Conservation (phyloP, 2,888 invertebrate species). For the Thereva unica region DNA sequence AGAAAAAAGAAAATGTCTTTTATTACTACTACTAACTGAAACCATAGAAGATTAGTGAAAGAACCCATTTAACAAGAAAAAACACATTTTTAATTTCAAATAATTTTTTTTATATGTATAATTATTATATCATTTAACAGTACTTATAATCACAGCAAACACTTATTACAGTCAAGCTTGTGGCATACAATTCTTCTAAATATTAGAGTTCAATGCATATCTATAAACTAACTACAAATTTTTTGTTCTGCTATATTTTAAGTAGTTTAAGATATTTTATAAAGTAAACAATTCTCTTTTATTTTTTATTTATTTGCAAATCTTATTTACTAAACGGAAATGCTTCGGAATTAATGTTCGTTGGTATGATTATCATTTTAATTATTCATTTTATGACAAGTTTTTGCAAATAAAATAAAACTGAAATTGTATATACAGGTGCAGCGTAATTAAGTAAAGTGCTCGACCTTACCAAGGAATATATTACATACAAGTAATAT, state of each 20-base stretch:
- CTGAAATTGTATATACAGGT: too few relatives aligned
- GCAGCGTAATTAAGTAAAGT: too few relatives aligned
- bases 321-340: too few relatives aligned
- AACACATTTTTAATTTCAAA: conserved; percentile 9
- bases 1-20: too few relatives aligned
- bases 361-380: too few relatives aligned
- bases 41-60: not conserved
- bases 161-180: conserved; percentile 43
- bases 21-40: not conserved
- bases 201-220: not conserved
- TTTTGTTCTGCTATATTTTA: conserved; percentile 10
- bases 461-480: too few relatives aligned
- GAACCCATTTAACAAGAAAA: not conserved
- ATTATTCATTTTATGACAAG: too few relatives aligned
- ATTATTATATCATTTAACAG: conserved; percentile 41
- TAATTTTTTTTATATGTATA: conserved; percentile 35
- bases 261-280: not conserved
- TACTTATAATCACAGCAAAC: conserved; percentile 43
- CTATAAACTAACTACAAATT: not conserved
- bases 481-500: too few relatives aligned
- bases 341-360: too few relatives aligned
- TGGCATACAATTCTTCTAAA: conserved; percentile 33
- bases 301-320: too few relatives aligned
- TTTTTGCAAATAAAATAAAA: too few relatives aligned
- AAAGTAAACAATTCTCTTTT: too few relatives aligned